Evolutionary conservation across 2,888 invertebrate species (phyloP).

Genomic region (Drosophila cracens): DNA sequence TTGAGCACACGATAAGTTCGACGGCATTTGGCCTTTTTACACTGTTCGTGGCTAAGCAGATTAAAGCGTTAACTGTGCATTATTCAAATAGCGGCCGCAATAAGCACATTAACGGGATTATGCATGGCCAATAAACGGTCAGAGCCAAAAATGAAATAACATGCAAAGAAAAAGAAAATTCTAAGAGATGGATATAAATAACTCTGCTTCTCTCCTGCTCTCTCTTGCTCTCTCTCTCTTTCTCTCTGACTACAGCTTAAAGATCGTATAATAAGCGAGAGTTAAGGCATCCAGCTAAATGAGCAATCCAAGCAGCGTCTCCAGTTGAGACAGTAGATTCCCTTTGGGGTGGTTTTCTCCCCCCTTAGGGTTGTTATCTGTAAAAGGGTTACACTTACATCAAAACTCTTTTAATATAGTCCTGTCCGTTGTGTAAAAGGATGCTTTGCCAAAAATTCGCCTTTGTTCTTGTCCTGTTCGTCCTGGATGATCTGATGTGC

Average conservation of each 20-base stretch:
- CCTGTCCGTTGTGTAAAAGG: constrained; percentile 34
- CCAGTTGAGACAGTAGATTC: constrained; percentile 7
- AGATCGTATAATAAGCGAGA: neutral
- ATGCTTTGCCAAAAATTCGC: constrained; percentile 38
- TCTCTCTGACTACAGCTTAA: neutral
- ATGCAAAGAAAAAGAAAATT: constrained; percentile 61
- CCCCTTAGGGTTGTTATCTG: neutral
- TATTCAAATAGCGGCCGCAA: constrained; percentile 75
- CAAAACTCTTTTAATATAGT: constrained; percentile 27
- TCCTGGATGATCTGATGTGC: constrained; percentile 27
- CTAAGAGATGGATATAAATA: neutral
- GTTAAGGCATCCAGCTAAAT: neutral
- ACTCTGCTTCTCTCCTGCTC: neutral
- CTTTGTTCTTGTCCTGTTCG: constrained; percentile 29
- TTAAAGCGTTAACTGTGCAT: constrained; percentile 84
- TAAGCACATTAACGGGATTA: constrained; percentile 84
- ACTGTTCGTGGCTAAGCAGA: constrained; percentile 74
- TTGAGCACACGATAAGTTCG: neutral
- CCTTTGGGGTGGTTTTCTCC: constrained; percentile 18
- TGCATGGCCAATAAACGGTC: constrained; percentile 84
- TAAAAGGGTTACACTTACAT: constrained; percentile 49
- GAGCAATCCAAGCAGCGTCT: constrained; percentile 5
- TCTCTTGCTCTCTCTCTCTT: neutral
- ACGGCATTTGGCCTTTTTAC: neutral
- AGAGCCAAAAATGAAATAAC: constrained; percentile 37